These are phyloP conservation scores for Pristionchus pacificus DNA, from an alignment of 1,140 invertebrate genomes.

Conservation along the genomic window DNA sequence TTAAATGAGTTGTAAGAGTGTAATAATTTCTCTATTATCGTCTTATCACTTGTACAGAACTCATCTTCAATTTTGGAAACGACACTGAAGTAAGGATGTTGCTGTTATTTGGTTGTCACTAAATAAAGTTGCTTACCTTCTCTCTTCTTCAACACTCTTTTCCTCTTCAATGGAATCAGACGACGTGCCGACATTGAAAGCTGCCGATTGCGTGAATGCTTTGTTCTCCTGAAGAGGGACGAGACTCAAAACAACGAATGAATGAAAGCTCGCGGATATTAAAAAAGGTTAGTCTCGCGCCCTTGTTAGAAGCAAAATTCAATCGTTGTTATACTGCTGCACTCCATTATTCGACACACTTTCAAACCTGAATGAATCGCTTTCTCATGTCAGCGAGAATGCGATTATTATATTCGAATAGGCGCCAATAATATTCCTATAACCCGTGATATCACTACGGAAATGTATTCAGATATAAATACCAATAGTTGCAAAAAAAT, in stretches of 20 bases:
- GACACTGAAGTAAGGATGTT: too few relatives aligned
- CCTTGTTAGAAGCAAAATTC: not conserved
- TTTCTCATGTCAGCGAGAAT: slow-evolving; percentile 29
- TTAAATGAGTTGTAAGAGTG: slow-evolving; percentile 38
- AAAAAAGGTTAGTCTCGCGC: not conserved
- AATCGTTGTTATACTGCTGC: slow-evolving; percentile 2
- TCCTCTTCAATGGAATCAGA: too few relatives aligned
- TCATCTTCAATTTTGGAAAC: slow-evolving; percentile 21
- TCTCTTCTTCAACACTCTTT: slow-evolving; percentile 10
- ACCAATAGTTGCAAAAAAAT: too few relatives aligned
- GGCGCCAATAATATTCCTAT: slow-evolving; percentile 35
- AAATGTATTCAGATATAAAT: too few relatives aligned
- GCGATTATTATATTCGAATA: slow-evolving; percentile 32
- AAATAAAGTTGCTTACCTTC: not conserved
- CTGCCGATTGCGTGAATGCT: slow-evolving; percentile 14
- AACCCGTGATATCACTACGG: too few relatives aligned
- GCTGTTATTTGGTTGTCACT: not conserved
- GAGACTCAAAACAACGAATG: not conserved
- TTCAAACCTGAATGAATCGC: slow-evolving; percentile 29
- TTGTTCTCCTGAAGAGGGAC: slow-evolving; percentile 30
- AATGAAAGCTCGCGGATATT: not conserved
- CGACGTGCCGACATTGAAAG: slow-evolving; percentile 17
- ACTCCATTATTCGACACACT: not conserved
- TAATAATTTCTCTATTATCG: slow-evolving; percentile 41
- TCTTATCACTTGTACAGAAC: slow-evolving; percentile 43